These are phyloP conservation scores for Sesia apiformis DNA, from an alignment of 2,888 invertebrate species.

Conservation along the genomic window DNA sequence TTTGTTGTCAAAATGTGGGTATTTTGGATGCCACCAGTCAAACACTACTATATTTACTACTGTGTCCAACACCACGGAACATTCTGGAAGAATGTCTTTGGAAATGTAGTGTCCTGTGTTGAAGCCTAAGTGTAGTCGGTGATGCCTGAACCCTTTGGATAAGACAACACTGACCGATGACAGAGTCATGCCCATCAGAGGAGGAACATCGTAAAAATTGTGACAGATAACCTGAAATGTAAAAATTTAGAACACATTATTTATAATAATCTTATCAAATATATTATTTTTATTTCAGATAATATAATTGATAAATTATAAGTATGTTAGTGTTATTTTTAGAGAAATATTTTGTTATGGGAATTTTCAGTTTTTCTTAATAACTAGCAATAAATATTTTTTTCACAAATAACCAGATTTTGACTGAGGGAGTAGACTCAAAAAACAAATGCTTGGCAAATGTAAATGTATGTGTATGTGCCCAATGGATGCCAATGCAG, in stretches of 20 bases:
- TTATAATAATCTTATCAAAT: background rate
- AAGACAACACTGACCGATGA: slow-evolving; percentile 69
- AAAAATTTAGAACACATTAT: slow-evolving; percentile 5
- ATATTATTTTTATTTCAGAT: too few relatives aligned
- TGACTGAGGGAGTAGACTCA: too few relatives aligned
- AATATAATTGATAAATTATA: too few relatives aligned
- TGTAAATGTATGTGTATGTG: too few relatives aligned
- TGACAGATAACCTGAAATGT: slow-evolving; percentile 69
- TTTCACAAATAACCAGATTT: too few relatives aligned
- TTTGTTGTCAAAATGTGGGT: slow-evolving; percentile 40
- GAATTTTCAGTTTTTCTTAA: too few relatives aligned
- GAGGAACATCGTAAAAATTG: slow-evolving; percentile 71
- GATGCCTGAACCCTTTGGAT: slow-evolving; percentile 69
- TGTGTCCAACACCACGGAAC: slow-evolving; percentile 38
- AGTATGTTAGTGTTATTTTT: too few relatives aligned
- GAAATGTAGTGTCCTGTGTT: slow-evolving; percentile 35
- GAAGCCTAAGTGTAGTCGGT: slow-evolving; percentile 72
- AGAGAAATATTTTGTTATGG: too few relatives aligned
- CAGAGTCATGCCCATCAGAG: slow-evolving; percentile 75
- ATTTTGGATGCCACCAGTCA: slow-evolving; percentile 81
- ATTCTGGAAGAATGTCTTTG: slow-evolving; percentile 39
- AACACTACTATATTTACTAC: slow-evolving; percentile 51
- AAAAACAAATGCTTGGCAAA: too few relatives aligned
- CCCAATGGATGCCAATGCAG: too few relatives aligned
- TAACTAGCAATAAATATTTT: too few relatives aligned